Evolutionary conservation across 2,113 vertebrate species (phyloP), one percentile per base, ranked within the genome.

Genomic region (Irena cyanogastra): DNA sequence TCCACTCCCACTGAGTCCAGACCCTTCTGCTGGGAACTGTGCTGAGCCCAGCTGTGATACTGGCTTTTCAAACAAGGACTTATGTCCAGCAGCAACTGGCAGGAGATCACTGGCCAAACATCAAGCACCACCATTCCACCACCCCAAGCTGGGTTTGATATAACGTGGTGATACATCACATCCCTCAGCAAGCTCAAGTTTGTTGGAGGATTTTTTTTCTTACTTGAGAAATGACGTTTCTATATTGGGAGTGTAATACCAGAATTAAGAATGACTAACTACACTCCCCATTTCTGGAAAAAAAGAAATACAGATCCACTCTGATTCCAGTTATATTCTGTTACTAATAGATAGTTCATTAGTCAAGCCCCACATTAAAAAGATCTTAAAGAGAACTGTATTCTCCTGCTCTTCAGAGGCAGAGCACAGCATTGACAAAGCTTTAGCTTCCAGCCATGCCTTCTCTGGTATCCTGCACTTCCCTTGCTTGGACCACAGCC

Each of bases 231-330:
- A 88, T 91, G 59, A 26, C 56, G 74, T 90, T 90, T 95, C 84
- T 90, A 83, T 88, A 64, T 63, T 63, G 63, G 71, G 54, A 91
- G 18, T 42, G 54, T 50, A 80, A 87, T 39, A 92, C 37, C 79
- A 92, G 92, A 61, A 84, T 49, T 49, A 64, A 93, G 93, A 91
- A 96, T 83, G 64, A 95, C 71, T 94, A 92, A 96, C 44, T 87
- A 35, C 79, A 78, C 61, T 95, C 64, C 83, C 71, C 64, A 8
- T 71, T 86, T 86, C 85, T 92, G 76, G 71, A 81, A 81, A 79
- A 89, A 87, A 88, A 59, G 52, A 77, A 83, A 90, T 56, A 85
- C 33, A 87, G 78, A 80, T 70, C 54, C 79, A 83, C 45, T 80
- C 35, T 17, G 50, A 80, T 72, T 85, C 66, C 81, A 88, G 75